Base-by-base conservation (phyloP, 2,113 vertebrate species). In the Dolichallabes microphthalmus region DNA sequence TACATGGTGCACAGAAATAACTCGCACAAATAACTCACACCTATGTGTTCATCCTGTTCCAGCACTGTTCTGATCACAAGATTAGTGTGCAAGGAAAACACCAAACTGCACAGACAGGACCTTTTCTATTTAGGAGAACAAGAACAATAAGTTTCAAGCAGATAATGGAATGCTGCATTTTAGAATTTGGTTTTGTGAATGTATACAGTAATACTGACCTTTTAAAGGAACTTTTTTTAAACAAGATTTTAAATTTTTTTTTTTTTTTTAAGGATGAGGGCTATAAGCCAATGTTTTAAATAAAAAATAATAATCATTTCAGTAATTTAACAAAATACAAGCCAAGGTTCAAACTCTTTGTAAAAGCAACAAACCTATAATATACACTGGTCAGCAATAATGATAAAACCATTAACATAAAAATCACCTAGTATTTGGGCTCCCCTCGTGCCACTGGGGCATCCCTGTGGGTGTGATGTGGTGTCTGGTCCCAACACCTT, bases 81-180 rank as follows among this genome's bases (percentile, higher is more conserved):
- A 82, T 82, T 14, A 52, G 32, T 60, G n/a, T 45, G 3, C 22
- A 50, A 2, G 25, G 30, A 45, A 81, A 81, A 53, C 50, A 3
- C 27, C 30, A 7, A 69, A 68, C 45, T n/a, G 2, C 9, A 74
- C 32, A 83, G 32, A 35, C 13, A 30, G 30, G 15, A 25, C 53
- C 8, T 11, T 14, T 32, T 22, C 11, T 80, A 3, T 68, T 61
- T 52, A 83, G 30, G 22, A 69, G 80, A 32, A 60, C n/a, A 15
- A 74, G 69, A 74, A 25, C 69, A 58, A 11, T 50, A 25, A 30
- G 3, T 68, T 66, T 32, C 20, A 60, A 53, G 57, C 30, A 84
- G 78, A 84, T 57, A 71, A 87, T 66, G 75, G 74, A 75, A 57
- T 22, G 35, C 57, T 61, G n/a, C 55, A 63, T 71, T 10, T 73